Percentiles rank a stretch among this genome's conserved stretches.
phyloP scores from a whole-genome alignment of 2,888 invertebrate species.

The Sinelater perroti region DNA sequence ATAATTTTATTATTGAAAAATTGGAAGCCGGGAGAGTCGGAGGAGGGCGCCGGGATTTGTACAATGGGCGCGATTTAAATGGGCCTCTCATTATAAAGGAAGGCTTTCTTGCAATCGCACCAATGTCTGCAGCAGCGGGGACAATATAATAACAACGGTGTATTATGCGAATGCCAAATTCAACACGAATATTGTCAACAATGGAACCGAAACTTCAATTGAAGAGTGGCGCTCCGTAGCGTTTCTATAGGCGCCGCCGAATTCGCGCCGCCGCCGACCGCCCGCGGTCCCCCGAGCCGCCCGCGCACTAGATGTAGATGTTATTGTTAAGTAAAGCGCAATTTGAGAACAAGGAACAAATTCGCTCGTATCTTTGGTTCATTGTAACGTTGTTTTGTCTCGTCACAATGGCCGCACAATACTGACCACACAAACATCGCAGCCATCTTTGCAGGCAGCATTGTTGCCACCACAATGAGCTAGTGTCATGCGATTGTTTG shows the following conservation, averaged over 20 bases:
- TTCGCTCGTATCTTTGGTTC: conserved; percentile 50
- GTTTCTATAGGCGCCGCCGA: conserved; percentile 20
- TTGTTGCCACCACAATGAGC: conserved; percentile 56
- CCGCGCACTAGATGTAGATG: conserved; percentile 26
- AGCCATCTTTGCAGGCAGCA: conserved; percentile 53
- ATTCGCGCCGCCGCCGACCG: conserved; percentile 10
- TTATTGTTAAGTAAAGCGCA: conserved; percentile 46
- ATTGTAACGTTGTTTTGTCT: conserved; percentile 54
- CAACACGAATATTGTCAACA: conserved; percentile 26
- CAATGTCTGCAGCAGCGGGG: not conserved
- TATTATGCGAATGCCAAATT: conserved; percentile 22
- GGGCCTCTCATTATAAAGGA: no score
- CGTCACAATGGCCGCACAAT: conserved; percentile 53
- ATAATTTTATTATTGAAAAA: no score
- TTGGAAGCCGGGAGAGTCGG: no score
- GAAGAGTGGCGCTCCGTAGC: conserved; percentile 22
- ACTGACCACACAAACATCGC: conserved; percentile 55
- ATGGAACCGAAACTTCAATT: conserved; percentile 25
- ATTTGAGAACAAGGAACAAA: conserved; percentile 47
- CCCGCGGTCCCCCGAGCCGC: not conserved
- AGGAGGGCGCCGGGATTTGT: no score
- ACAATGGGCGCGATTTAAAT: no score
- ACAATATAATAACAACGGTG: conserved; percentile 17
- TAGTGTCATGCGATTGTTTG: conserved; percentile 57
- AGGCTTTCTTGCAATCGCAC: not conserved